Percentiles rank a stretch among this genome's conserved stretches.
Conservation (phyloP, 1,140 invertebrate genomes). For the Panagrolaimus sp. region DNA sequence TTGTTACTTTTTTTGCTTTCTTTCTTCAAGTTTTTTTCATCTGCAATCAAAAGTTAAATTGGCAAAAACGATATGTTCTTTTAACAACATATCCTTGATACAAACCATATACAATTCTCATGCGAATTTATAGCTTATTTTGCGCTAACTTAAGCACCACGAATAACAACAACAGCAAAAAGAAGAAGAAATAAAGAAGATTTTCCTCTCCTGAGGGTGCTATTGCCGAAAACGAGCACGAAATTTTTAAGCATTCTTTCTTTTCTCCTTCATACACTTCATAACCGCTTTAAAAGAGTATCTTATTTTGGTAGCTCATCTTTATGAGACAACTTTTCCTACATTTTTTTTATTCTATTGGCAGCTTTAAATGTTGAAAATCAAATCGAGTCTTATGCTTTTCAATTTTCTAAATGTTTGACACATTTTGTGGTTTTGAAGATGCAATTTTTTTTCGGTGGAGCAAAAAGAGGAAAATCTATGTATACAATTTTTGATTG, state of each 20-base stretch:
- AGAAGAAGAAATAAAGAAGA: too few relatives aligned
- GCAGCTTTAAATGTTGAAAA: slow-evolving; percentile 6
- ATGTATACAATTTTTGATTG: not conserved
- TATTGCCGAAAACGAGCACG: slow-evolving; percentile 10
- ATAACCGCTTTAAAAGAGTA: slow-evolving; percentile 7
- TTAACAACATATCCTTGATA: too few relatives aligned
- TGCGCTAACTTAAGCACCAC: not conserved
- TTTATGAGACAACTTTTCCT: too few relatives aligned
- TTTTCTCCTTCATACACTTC: not conserved
- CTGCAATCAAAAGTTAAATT: too few relatives aligned
- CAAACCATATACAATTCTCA: not conserved
- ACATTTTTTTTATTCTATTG: not conserved
- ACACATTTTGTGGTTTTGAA: slow-evolving; percentile 15
- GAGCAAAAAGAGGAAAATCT: too few relatives aligned
- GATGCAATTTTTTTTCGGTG: not conserved
- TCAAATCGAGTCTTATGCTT: slow-evolving; percentile 2
- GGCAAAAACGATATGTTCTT: too few relatives aligned
- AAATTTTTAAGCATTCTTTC: too few relatives aligned
- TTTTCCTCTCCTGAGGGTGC: slow-evolving; percentile 8
- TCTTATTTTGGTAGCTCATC: not conserved
- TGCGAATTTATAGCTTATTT: slow-evolving; percentile 8
- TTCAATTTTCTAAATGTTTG: not conserved
- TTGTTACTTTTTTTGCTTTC: too few relatives aligned
- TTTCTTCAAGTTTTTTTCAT: too few relatives aligned
- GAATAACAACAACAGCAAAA: too few relatives aligned